Base-by-base conservation (phyloP, 2,797 vertebrate species). In the Rhinogobio ventralis region DNA sequence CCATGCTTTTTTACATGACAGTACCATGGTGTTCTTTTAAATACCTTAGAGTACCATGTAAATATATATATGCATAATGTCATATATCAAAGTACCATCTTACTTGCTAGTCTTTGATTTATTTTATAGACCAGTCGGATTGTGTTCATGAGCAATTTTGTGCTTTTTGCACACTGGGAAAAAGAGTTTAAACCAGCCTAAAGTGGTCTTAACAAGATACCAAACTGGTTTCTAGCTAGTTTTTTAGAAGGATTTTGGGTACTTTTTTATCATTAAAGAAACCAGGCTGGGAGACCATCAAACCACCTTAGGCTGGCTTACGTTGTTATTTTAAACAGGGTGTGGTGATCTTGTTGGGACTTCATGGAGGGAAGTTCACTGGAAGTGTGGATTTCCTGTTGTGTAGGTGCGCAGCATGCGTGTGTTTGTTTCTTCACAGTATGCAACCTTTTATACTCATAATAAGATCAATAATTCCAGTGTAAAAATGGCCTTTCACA, bases 401-500 rank as follows among this genome's bases (percentile, higher is more conserved):
- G 55, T 77, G 55, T 19, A 19, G 13, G 28, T 64, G 57, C 8
- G 7, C 36, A 9, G 39, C 2, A 17, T 62, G 33, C 13, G 5
- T 15, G 15, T 66, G 23, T 75, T 51, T 82, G 81, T 30, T 33
- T 73, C 28, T 82, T 74, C 81, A 64, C 81, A 64, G 42, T 13
- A 2, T 49, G 81, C 42, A 74, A 14, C 20, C 28, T 62, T 23
- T 73, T 11, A 30, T 74, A 30, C 20, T 82, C 36, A 73, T 28
- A 67, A n/a, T 17, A n/a, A 82, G 30, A 73, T 62, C 69, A 49
- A 74, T 73, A 36, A 20, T 60, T 23, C 13, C 55, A 45, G 39
- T 9, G 39, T 42, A 42, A 42, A 42, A 42, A 42, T 42, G 39
- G 39, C 39, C 39, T 42, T 42, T 42, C 39, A 9, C 39, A 42